Percentiles rank a stretch among this genome's conserved stretches.
Conservation (phyloP, 2,888 invertebrate genomes). For the Epirrita christyi region DNA sequence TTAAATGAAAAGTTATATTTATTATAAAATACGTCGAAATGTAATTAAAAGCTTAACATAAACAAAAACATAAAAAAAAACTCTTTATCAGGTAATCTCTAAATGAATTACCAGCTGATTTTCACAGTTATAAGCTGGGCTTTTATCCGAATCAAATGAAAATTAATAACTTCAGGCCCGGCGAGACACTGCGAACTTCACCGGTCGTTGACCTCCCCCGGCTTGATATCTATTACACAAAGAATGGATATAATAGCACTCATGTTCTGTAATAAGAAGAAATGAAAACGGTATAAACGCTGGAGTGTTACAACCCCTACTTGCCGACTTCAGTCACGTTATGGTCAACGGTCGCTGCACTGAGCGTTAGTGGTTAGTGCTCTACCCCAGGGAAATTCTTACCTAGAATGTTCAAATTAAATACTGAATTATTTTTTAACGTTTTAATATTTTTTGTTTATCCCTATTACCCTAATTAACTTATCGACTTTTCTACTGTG, state of each 20-base stretch:
- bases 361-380: slow-evolving; percentile 19
- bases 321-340: slow-evolving; percentile 24
- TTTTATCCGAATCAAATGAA: slow-evolving; percentile 67
- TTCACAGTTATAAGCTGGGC: slow-evolving; percentile 48
- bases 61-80: not conserved
- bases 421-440: no score
- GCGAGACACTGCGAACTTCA: slow-evolving; percentile 50
- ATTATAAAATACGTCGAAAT: no score
- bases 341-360: slow-evolving; percentile 14
- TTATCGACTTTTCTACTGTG: no score
- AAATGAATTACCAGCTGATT: slow-evolving; percentile 25
- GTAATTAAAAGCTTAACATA: not conserved
- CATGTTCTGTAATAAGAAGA: slow-evolving; percentile 38
- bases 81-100: not conserved
- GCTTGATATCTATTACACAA: slow-evolving; percentile 51
- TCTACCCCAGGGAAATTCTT: slow-evolving; percentile 19
- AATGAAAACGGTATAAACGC: slow-evolving; percentile 21
- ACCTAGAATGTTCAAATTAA: slow-evolving; percentile 16
- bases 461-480: no score
- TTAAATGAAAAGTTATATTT: no score
- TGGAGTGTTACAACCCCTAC: slow-evolving; percentile 21
- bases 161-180: slow-evolving; percentile 64
- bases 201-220: slow-evolving; percentile 53
- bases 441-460: slow-evolving; percentile 2
- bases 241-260: slow-evolving; percentile 40